Conservation (phyloP, 2,888 invertebrate genomes). For the Zygothrica quintamaculata region DNA sequence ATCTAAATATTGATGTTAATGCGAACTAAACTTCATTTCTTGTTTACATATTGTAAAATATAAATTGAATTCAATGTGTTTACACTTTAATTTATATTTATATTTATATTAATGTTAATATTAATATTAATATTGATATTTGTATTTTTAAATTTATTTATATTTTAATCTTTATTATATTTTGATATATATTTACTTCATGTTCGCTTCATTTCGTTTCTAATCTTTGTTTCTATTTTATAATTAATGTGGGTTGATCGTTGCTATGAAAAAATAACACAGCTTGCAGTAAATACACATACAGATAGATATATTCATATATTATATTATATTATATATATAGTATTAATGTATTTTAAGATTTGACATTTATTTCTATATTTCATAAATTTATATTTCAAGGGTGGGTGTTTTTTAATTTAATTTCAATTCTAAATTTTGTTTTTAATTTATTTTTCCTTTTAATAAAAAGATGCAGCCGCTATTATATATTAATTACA, state of each 20-base stretch:
- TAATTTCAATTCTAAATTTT: slow-evolving; percentile 33
- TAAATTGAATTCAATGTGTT: slow-evolving; percentile 21
- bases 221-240: slow-evolving; percentile 23
- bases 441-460: slow-evolving; percentile 23
- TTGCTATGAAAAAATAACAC: slow-evolving; percentile 53
- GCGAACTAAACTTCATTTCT: slow-evolving; percentile 53
- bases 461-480: not conserved
- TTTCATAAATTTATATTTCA: slow-evolving; percentile 51
- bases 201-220: slow-evolving; percentile 7
- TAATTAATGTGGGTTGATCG: slow-evolving; percentile 15
- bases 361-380: slow-evolving; percentile 47
- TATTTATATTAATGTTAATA: too few species aligned
- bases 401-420: slow-evolving; percentile 68
- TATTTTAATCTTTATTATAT: slow-evolving; percentile 25
- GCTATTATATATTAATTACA: slow-evolving; percentile 25
- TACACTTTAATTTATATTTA: slow-evolving; percentile 24
- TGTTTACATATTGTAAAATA: slow-evolving; percentile 5
- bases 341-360: slow-evolving; percentile 36
- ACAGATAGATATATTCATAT: slow-evolving; percentile 29
- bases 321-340: slow-evolving; percentile 40
- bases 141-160: slow-evolving; percentile 21
- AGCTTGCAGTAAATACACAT: slow-evolving; percentile 55
- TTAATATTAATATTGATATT: slow-evolving; percentile 17
- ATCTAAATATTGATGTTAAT: slow-evolving; percentile 37
- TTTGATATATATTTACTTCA: slow-evolving; percentile 3